These are phyloP conservation scores for Callimorpha dominula DNA, from an alignment of 2,888 invertebrate genomes.

Conservation along the genomic window DNA sequence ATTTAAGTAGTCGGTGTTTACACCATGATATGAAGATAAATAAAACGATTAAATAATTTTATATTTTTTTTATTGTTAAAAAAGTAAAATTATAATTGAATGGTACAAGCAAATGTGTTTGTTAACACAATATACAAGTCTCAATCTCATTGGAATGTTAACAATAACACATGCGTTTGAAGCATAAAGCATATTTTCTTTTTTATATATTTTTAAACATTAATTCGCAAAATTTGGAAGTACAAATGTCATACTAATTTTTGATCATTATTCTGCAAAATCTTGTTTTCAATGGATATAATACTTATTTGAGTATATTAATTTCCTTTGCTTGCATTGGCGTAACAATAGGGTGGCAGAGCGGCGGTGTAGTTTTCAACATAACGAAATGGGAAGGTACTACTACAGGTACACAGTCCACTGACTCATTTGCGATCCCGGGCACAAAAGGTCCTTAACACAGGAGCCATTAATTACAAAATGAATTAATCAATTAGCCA, in stretches of 20 bases:
- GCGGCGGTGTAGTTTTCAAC: slow-evolving; percentile 55
- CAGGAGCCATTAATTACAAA: no score
- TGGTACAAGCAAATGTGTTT: slow-evolving; percentile 38
- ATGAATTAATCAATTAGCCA: no score
- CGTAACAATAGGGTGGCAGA: no score
- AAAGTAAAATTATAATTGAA: slow-evolving; percentile 29
- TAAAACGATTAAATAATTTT: background rate
- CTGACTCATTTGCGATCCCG: slow-evolving; percentile 29
- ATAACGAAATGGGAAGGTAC: slow-evolving; percentile 42
- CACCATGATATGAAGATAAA: background rate
- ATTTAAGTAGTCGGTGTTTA: background rate
- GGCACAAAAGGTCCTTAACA: no score
- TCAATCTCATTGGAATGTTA: slow-evolving; percentile 47
- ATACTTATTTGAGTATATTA: no score
- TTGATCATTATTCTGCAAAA: background rate
- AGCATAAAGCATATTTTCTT: background rate
- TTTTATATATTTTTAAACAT: background rate
- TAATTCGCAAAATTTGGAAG: background rate
- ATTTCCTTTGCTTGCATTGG: no score
- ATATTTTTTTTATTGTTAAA: slow-evolving; percentile 25
- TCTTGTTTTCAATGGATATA: no score
- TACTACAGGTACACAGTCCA: slow-evolving; percentile 39
- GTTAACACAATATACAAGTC: slow-evolving; percentile 26
- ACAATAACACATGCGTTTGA: slow-evolving; percentile 24
- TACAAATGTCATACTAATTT: background rate